phyloP scores from a whole-genome alignment of 2,113 vertebrate genomes.

The Camelus bactrianus region DNA sequence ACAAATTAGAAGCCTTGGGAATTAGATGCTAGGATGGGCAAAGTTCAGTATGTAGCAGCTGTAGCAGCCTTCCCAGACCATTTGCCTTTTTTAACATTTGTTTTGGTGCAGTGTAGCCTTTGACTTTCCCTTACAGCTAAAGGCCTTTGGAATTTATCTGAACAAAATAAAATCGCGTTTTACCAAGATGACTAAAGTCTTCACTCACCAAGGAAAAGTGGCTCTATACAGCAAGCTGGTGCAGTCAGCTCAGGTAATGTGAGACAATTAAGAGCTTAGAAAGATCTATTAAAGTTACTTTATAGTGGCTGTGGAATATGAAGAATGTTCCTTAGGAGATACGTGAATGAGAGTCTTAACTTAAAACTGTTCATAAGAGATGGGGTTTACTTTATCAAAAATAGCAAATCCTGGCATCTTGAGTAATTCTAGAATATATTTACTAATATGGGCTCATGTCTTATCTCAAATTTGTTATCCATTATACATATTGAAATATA shows the following conservation, averaged over 20 bases:
- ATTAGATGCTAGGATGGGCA: slow-evolving; percentile 42
- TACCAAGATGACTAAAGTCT: slow-evolving; percentile 88
- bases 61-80: not conserved
- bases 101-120: slow-evolving; percentile 51
- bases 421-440: slow-evolving; percentile 49
- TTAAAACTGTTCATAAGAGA: not conserved
- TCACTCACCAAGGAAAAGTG: slow-evolving; percentile 88
- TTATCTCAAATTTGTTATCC: slow-evolving; percentile 24
- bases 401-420: slow-evolving; percentile 37
- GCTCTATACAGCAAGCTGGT: slow-evolving; percentile 86
- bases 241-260: slow-evolving; percentile 86
- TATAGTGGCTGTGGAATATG: not conserved
- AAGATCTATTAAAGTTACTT: slow-evolving; percentile 47
- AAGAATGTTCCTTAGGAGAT: slow-evolving; percentile 42
- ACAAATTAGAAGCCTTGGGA: slow-evolving; percentile 12
- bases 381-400: slow-evolving; percentile 3
- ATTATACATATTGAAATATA: slow-evolving; percentile 45
- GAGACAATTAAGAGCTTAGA: not conserved
- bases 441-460: not conserved
- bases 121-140: slow-evolving; percentile 82
- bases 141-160: slow-evolving; percentile 87
- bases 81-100: slow-evolving; percentile 45
- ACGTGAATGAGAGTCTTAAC: slow-evolving; percentile 23
- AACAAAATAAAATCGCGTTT: slow-evolving; percentile 90
- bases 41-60: not conserved